A percentile compares a stretch with the other conserved stretches of the same genome.
Conservation (phyloP, 2,888 invertebrate genomes). For the Ormyrus rosae region DNA sequence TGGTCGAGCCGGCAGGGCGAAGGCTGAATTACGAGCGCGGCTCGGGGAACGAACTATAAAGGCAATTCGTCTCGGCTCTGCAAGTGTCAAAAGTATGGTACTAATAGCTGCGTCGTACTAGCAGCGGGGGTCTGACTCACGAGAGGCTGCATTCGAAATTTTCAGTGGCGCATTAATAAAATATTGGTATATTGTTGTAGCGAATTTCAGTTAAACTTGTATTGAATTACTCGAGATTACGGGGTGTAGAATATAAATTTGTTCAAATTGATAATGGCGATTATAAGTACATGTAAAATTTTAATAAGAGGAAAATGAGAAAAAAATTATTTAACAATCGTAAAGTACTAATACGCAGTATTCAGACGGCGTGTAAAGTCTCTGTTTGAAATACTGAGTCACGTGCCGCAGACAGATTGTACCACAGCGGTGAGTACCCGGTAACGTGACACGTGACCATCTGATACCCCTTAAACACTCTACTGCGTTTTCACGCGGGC, state of each 20-base stretch:
- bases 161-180: no score
- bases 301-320: no score
- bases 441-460: conserved; percentile 73
- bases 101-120: conserved; percentile 62
- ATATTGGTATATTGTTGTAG: no score
- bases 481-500: conserved; percentile 51
- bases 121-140: no score
- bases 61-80: conserved; percentile 73
- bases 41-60: conserved; percentile 69
- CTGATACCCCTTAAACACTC: conserved; percentile 61
- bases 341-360: no score
- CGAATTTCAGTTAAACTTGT: no score
- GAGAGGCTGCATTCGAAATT: no score
- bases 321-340: no score
- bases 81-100: conserved; percentile 74
- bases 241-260: no score
- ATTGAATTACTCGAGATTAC: no score
- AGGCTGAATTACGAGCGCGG: conserved; percentile 67
- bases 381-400: conserved; percentile 26
- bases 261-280: no score
- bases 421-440: conserved; percentile 57
- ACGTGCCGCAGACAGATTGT: conserved; percentile 67
- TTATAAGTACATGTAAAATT: no score
- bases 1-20: conserved; percentile 57
- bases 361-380: not conserved